Evolutionary conservation across 1,140 invertebrate species (phyloP).

Genomic region (Zaprionus nigranus): DNA sequence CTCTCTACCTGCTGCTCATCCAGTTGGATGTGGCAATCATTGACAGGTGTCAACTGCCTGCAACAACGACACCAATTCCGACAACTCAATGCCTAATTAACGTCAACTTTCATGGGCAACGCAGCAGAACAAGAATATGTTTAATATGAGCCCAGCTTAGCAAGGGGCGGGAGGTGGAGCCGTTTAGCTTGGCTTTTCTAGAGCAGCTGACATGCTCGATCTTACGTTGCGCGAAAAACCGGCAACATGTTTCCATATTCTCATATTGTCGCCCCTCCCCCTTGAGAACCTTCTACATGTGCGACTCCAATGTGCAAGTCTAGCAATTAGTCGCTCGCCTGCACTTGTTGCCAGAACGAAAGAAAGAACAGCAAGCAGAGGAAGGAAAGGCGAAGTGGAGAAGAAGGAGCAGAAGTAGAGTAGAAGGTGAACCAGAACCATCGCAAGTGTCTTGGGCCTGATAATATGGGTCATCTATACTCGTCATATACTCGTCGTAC

Average conservation of each 20-base stretch:
- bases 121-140: conserved; percentile 60
- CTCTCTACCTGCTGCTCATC: conserved; percentile 2
- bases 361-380: background rate
- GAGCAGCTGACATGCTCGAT: conserved; percentile 50
- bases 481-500: background rate
- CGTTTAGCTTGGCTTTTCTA: conserved; percentile 24
- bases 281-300: background rate
- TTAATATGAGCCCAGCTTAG: conserved; percentile 7
- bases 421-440: conserved; percentile 3
- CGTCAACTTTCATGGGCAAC: conserved; percentile 58
- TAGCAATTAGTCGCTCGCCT: conserved; percentile 65
- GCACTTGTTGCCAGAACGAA: conserved; percentile 43
- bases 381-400: too few relatives aligned
- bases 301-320: conserved; percentile 40
- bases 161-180: background rate
- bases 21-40: conserved; percentile 18
- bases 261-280: conserved; percentile 13
- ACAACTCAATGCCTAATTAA: conserved; percentile 32
- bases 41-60: conserved; percentile 25
- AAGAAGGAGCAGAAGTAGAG: background rate
- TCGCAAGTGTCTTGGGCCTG: background rate
- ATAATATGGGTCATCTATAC: conserved; percentile 6
- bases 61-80: conserved; percentile 14
- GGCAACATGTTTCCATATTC: conserved; percentile 24
- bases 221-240: conserved; percentile 27